Percentiles rank a stretch among this genome's conserved stretches.
These are phyloP conservation scores for Melikaiella ostensackeni DNA, from an alignment of 2,888 invertebrate species.

Conservation along the genomic window DNA sequence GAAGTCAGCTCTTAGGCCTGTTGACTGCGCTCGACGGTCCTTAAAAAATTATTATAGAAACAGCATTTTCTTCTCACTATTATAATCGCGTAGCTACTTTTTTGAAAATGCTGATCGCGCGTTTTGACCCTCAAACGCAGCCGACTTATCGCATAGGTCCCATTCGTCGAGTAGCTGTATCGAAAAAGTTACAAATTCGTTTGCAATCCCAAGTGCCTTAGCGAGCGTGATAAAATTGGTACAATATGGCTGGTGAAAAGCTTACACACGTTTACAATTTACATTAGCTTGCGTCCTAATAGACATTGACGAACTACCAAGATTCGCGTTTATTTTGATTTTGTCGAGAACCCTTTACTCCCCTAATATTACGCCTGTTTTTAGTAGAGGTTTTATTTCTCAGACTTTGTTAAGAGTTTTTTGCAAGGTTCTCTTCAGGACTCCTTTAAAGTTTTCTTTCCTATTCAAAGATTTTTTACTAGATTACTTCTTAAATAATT, in stretches of 20 bases:
- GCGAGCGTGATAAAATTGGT: conserved; percentile 39
- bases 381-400: neutral
- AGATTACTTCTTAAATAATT: neutral
- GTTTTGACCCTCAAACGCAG: conserved; percentile 36
- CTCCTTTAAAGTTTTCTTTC: neutral
- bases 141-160: conserved; percentile 61
- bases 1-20: conserved; percentile 36
- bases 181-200: conserved; percentile 41
- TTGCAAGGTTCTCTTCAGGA: neutral
- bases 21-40: conserved; percentile 17
- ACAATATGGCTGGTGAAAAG: conserved; percentile 39
- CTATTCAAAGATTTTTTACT: neutral
- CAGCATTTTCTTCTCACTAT: conserved; percentile 32
- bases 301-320: conserved; percentile 33
- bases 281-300: conserved; percentile 33
- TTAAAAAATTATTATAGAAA: conserved; percentile 3
- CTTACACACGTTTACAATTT: conserved; percentile 37
- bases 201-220: conserved; percentile 34
- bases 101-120: conserved; percentile 20
- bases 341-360: neutral
- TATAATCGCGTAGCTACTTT: conserved; percentile 25
- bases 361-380: neutral
- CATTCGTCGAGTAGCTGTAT: conserved; percentile 49
- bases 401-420: neutral
- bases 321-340: conserved; percentile 31